Evolutionary conservation across 2,888 invertebrate species (phyloP).

Genomic region (Himalopsyche kuldschensis): DNA sequence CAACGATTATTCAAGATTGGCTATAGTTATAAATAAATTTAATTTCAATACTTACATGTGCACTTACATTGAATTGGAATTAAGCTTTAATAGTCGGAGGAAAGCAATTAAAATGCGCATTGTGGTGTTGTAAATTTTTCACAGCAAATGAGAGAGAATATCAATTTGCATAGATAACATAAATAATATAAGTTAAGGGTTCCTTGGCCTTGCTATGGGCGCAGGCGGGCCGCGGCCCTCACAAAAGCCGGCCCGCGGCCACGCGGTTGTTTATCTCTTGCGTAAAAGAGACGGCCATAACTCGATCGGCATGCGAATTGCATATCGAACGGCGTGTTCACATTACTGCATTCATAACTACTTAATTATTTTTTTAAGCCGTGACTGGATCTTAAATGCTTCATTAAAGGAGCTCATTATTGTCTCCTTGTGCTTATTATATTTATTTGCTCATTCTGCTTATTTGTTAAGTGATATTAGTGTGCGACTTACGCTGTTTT

Average conservation of each 20-base stretch:
- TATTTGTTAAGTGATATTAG: too few species aligned
- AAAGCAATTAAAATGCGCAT: background rate
- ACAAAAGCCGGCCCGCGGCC: background rate
- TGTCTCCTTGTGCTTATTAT: too few species aligned
- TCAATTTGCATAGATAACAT: constrained; percentile 1
- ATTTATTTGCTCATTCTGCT: too few species aligned
- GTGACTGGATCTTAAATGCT: too few species aligned
- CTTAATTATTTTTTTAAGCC: too few species aligned
- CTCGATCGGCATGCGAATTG: background rate
- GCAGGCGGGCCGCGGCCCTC: background rate
- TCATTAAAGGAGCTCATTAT: too few species aligned
- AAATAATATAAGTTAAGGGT: background rate
- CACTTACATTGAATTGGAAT: background rate
- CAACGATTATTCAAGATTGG: too few species aligned
- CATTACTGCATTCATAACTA: background rate
- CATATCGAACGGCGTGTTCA: background rate
- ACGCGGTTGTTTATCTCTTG: background rate
- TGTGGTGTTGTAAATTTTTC: background rate
- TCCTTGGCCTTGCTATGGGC: background rate
- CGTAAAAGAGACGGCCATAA: constrained; percentile 1
- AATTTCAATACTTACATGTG: too few species aligned
- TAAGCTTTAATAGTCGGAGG: background rate
- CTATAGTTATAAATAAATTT: background rate
- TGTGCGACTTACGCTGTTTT: background rate
- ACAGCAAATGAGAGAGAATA: background rate